These are phyloP conservation scores for Amiota mariae DNA, from an alignment of 2,888 invertebrate genomes.

Conservation along the genomic window DNA sequence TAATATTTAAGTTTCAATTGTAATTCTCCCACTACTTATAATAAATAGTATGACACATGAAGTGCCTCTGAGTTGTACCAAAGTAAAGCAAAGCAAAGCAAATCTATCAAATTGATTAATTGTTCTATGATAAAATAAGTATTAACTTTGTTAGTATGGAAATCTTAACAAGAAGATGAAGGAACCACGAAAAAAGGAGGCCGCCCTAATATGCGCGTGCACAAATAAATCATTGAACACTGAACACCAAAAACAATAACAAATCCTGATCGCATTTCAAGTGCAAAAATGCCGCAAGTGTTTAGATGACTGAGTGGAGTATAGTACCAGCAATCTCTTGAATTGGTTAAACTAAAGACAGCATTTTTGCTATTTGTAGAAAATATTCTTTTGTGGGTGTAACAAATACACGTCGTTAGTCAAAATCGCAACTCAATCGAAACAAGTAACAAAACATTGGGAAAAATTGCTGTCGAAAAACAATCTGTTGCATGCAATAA, in stretches of 20 bases:
- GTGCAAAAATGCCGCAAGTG: conserved; percentile 69
- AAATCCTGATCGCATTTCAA: conserved; percentile 64
- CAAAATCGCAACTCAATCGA: conserved; percentile 52
- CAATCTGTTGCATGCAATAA: conserved; percentile 14
- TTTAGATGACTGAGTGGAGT: conserved; percentile 23
- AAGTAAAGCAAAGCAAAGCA: conserved; percentile 8
- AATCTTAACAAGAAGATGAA: too few relatives aligned
- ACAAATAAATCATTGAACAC: conserved; percentile 71
- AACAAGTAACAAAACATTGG: too few relatives aligned
- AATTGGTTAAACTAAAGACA: conserved; percentile 42
- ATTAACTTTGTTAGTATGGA: too few relatives aligned
- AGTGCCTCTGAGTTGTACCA: conserved; percentile 10
- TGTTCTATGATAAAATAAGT: conserved; percentile 51
- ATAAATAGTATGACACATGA: conserved; percentile 49
- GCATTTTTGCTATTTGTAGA: conserved; percentile 47
- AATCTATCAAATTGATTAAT: conserved; percentile 49
- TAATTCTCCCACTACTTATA: too few relatives aligned
- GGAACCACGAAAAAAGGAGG: background rate
- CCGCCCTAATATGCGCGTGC: conserved; percentile 63
- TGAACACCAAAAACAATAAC: conserved; percentile 37
- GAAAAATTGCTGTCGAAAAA: conserved; percentile 43
- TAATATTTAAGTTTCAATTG: too few relatives aligned
- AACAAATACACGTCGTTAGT: conserved; percentile 54
- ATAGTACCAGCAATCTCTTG: conserved; percentile 19
- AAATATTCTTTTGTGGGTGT: conserved; percentile 71